These are phyloP conservation scores for Syngnathus floridae DNA, from an alignment of 2,113 vertebrate species.

Conservation along the genomic window DNA sequence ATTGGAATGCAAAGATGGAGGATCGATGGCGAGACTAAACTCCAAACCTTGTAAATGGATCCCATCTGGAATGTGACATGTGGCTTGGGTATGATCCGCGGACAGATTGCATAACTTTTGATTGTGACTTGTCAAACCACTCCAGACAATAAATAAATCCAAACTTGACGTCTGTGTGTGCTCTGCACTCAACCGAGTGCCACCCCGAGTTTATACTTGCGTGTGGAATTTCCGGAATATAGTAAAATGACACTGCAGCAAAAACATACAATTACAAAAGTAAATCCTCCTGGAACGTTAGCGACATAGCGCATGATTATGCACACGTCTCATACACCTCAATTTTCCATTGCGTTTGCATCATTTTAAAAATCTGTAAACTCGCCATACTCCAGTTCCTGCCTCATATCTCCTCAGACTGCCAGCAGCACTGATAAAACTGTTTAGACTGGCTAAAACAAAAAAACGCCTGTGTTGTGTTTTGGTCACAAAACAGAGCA, in stretches of 20 bases:
- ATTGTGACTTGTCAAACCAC: background rate
- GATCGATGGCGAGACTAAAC: background rate
- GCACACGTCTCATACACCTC: background rate
- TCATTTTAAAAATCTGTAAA: background rate
- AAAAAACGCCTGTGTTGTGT: constrained; percentile 31
- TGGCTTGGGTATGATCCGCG: background rate
- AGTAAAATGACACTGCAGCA: background rate
- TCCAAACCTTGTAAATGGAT: background rate
- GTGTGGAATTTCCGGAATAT: background rate
- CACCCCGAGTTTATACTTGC: background rate
- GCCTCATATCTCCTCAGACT: constrained; percentile 14
- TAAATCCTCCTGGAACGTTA: background rate
- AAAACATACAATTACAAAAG: background rate
- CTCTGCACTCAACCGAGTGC: background rate
- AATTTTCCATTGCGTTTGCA: background rate
- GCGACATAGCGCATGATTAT: background rate
- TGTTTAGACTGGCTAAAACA: constrained; percentile 48
- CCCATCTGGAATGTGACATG: background rate
- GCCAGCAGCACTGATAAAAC: constrained; percentile 39
- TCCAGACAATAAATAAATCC: background rate
- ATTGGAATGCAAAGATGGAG: background rate
- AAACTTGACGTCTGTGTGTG: background rate
- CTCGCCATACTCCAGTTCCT: constrained; percentile 16
- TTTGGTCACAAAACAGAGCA: constrained; percentile 16
- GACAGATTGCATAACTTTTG: background rate